Conservation (phyloP, 2,888 invertebrate genomes). For the Pycnomerus fuliginosus region DNA sequence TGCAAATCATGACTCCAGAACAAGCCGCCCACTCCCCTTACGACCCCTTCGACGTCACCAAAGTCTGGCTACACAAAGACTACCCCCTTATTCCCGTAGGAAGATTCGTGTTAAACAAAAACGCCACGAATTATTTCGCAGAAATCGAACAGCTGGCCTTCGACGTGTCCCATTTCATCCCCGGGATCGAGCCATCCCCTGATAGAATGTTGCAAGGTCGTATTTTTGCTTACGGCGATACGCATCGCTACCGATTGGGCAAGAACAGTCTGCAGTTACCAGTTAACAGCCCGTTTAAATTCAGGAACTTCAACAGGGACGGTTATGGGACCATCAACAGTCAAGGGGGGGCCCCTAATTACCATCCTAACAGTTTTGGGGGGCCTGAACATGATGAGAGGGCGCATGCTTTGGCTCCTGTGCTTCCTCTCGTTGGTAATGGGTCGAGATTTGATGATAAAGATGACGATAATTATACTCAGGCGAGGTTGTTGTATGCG, state of each 20-base stretch:
- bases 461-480: conserved; percentile 88
- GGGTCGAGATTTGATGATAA: conserved; percentile 76
- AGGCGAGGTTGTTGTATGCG: conserved; percentile 86
- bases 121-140: conserved; percentile 90
- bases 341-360: conserved; percentile 92
- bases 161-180: conserved; percentile 84
- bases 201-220: conserved; percentile 92
- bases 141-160: conserved; percentile 94
- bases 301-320: conserved; percentile 84
- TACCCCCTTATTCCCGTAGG: conserved; percentile 89
- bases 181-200: conserved; percentile 90
- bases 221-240: conserved; percentile 86
- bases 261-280: conserved; percentile 89
- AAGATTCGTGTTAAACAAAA: conserved; percentile 79
- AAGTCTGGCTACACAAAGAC: conserved; percentile 87
- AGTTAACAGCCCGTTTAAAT: conserved; percentile 87
- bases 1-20: conserved; percentile 86
- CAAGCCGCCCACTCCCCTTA: conserved; percentile 77
- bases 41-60: conserved; percentile 93
- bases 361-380: conserved; percentile 93
- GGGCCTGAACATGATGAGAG: conserved; percentile 76
- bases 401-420: conserved; percentile 61
- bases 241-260: conserved; percentile 88
- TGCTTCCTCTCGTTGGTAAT: conserved; percentile 67
- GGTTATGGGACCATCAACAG: conserved; percentile 75